These are phyloP conservation scores for Australoheros facetus DNA, from an alignment of 2,797 vertebrate genomes.

Conservation along the genomic window DNA sequence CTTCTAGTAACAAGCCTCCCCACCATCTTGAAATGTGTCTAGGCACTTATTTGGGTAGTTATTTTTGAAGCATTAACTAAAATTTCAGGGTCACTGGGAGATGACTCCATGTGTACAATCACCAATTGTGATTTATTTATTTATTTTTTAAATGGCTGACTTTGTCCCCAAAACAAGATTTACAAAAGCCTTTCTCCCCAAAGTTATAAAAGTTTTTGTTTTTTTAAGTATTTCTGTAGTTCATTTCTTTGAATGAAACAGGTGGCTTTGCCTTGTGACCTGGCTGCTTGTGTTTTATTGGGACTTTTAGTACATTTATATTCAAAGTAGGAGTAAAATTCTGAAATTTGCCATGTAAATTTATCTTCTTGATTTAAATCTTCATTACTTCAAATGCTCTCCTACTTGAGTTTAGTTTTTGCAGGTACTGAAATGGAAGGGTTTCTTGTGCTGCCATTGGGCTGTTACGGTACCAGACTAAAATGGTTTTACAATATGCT, in stretches of 20 bases:
- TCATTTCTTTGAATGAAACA: background rate
- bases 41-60: background rate
- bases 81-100: background rate
- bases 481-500: background rate
- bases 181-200: accelerated
- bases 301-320: background rate
- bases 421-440: too few relatives aligned
- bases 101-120: background rate
- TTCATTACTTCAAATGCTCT: background rate
- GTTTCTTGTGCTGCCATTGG: background rate
- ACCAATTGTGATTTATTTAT: background rate
- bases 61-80: background rate
- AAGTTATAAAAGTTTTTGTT: background rate
- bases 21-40: background rate
- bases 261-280: background rate
- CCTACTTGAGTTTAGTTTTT: background rate
- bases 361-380: background rate
- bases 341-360: background rate
- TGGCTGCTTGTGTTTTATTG: background rate
- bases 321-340: background rate
- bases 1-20: background rate
- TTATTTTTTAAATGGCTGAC: background rate
- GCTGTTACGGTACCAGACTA: background rate
- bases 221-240: too few relatives aligned
- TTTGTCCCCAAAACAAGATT: background rate